Conservation (phyloP, 2,888 invertebrate genomes). For the Cheilosia scutellata region DNA sequence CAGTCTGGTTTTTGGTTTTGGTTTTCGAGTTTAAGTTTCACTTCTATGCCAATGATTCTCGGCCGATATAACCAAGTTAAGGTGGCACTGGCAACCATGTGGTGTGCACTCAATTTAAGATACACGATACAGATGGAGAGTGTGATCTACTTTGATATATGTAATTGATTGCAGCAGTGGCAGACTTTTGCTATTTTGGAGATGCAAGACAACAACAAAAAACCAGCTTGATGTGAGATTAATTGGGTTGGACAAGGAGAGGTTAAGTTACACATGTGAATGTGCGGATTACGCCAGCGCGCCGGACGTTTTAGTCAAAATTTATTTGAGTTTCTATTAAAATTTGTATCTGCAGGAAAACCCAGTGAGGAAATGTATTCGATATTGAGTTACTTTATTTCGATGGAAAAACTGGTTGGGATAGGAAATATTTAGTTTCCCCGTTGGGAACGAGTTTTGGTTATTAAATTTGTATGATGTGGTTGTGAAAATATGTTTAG, state of each 20-base stretch:
- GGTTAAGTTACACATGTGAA: slow-evolving; percentile 30
- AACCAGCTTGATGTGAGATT: slow-evolving; percentile 18
- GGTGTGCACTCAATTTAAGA: slow-evolving; percentile 51
- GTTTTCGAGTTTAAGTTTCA: slow-evolving; percentile 54
- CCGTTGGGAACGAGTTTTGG: background rate
- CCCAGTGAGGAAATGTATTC: too few species aligned
- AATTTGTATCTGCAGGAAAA: background rate
- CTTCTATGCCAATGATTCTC: slow-evolving; percentile 64
- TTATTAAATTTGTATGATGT: background rate
- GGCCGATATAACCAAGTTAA: slow-evolving; percentile 65
- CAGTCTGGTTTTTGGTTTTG: slow-evolving; percentile 16
- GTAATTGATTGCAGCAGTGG: slow-evolving; percentile 8
- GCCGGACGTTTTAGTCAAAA: slow-evolving; percentile 3
- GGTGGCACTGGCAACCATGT: slow-evolving; percentile 38
- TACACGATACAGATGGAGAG: slow-evolving; percentile 18
- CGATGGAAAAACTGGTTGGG: slow-evolving; percentile 28
- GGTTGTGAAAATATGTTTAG: too few species aligned
- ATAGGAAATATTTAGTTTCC: background rate
- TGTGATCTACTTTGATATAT: slow-evolving; percentile 43
- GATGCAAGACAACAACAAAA: slow-evolving; percentile 3
- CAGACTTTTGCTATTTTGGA: slow-evolving; percentile 4
- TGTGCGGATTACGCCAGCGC: too few species aligned
- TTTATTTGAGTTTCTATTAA: background rate
- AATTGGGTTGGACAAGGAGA: slow-evolving; percentile 47
- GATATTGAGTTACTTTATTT: slow-evolving; percentile 1